Evolutionary conservation across 2,797 vertebrate species (phyloP).

Genomic region (Echeneis naucrates): DNA sequence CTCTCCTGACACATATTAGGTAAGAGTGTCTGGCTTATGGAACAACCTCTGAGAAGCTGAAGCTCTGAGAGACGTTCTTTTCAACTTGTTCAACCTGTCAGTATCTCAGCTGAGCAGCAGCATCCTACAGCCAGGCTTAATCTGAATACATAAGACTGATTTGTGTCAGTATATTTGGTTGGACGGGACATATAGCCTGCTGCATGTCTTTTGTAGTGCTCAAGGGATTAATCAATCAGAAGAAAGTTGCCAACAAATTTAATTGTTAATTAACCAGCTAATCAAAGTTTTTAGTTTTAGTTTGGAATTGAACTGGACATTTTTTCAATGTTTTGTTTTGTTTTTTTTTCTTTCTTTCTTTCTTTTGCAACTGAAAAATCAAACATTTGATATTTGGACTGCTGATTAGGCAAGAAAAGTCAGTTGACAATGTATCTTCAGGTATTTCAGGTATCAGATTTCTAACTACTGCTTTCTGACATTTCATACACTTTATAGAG

Average conservation of each 20-base stretch:
- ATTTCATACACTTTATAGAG: too few species aligned
- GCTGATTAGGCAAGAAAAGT: too few species aligned
- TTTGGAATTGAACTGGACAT: neutral
- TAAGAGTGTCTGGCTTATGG: neutral
- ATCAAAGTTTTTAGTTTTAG: neutral
- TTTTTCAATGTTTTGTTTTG: neutral
- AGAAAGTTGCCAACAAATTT: neutral
- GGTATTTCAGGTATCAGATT: too few species aligned
- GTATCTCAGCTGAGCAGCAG: slow-evolving; percentile 1
- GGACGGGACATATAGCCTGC: neutral
- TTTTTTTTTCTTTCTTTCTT: too few species aligned
- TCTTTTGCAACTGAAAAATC: too few species aligned
- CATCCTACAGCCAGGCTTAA: neutral
- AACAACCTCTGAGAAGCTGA: neutral
- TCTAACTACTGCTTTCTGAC: neutral
- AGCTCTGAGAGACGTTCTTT: neutral
- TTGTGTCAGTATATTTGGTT: neutral
- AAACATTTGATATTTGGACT: neutral
- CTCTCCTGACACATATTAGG: neutral
- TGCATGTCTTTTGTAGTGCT: neutral
- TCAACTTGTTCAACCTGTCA: neutral
- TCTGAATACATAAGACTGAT: neutral
- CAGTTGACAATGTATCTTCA: neutral
- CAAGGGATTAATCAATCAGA: neutral
- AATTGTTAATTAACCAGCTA: too few species aligned